Conservation (phyloP, 2,113 vertebrate genomes). For the Corythaixoides concolor region DNA sequence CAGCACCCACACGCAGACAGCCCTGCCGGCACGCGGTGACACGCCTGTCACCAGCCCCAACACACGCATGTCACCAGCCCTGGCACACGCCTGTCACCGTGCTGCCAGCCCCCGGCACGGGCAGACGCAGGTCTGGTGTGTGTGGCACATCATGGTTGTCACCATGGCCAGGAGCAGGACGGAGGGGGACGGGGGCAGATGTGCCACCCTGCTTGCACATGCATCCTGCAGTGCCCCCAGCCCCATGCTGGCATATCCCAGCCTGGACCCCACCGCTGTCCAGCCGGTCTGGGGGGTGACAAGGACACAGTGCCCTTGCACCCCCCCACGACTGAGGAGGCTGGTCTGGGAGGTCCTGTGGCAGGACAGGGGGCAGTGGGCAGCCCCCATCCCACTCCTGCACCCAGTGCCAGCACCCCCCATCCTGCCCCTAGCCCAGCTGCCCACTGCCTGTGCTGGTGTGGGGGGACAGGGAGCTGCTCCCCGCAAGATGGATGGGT, state of each 20-base stretch:
- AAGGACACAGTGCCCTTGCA: not conserved
- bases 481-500: not conserved
- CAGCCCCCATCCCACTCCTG: not conserved
- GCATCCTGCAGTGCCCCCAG: accelerated
- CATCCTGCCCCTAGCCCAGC: not conserved
- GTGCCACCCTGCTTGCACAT: not conserved
- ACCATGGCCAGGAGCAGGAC: not conserved
- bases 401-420: not conserved
- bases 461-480: not conserved
- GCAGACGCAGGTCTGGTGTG: accelerated
- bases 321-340: not conserved
- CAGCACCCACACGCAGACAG: accelerated
- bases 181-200: not conserved
- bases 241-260: not conserved
- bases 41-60: not conserved
- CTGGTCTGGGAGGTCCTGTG: not conserved
- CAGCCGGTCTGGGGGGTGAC: not conserved
- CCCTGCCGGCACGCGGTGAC: accelerated
- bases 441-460: not conserved
- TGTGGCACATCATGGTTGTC: accelerated
- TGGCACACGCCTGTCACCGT: not conserved
- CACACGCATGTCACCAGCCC: too few species aligned
- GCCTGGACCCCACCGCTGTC: accelerated
- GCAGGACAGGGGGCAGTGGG: not conserved
- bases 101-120: not conserved